Conservation (phyloP, 2,888 invertebrate genomes). For the Argyresthia albistria region DNA sequence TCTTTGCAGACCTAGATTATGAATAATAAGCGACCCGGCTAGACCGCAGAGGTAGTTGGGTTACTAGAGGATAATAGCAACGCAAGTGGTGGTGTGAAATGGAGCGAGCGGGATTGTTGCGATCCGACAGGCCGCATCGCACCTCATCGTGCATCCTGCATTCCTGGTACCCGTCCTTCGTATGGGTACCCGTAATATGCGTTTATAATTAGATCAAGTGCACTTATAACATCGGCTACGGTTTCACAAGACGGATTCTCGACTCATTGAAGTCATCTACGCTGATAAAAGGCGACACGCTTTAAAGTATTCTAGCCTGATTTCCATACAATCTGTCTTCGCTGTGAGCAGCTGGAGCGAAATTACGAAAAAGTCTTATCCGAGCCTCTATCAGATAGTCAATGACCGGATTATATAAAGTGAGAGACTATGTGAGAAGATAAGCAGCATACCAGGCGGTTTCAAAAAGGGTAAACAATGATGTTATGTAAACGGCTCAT, state of each 20-base stretch:
- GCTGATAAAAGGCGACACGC: too few relatives aligned
- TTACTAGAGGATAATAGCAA: too few relatives aligned
- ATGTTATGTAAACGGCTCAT: background rate
- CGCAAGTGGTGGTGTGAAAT: background rate
- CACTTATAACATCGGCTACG: background rate
- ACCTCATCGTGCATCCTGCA: background rate
- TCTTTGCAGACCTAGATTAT: too few relatives aligned
- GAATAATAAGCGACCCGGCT: too few relatives aligned
- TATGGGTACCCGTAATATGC: background rate
- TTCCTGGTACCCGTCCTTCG: background rate
- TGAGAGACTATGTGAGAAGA: background rate
- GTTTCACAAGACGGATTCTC: too few relatives aligned
- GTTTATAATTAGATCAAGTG: background rate
- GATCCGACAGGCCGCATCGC: background rate
- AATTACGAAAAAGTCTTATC: background rate
- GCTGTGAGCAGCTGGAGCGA: background rate
- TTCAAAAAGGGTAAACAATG: background rate
- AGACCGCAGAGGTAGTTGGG: too few relatives aligned
- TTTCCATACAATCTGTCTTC: too few relatives aligned
- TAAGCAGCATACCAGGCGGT: too few relatives aligned
- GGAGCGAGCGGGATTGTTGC: background rate
- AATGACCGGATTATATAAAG: background rate
- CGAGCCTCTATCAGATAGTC: background rate
- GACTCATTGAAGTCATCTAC: too few relatives aligned
- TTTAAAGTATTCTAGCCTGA: too few relatives aligned